Base-by-base conservation (phyloP, 2,888 invertebrate genomes). In the Rapana venosa region DNA sequence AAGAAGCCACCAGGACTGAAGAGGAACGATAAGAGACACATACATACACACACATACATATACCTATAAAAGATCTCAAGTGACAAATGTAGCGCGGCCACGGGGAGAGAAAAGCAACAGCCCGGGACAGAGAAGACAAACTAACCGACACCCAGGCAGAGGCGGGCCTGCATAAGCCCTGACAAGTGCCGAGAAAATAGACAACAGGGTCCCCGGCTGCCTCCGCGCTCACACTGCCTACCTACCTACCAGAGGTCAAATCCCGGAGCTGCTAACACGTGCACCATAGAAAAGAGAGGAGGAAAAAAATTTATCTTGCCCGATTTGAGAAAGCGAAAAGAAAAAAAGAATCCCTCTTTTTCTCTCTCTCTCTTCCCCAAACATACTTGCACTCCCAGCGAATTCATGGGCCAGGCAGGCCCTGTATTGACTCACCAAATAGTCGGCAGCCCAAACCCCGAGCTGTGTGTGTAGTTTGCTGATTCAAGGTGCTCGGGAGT, bases 361-460 rank as follows among this genome's bases (percentile, higher is more conserved):
- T 85, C 85, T 30, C 11, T 26, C 84, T 26, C 85, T 15, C 22
- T 61, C 74, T 1, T 13, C 74, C 2, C 74, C 1, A 26, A 17
- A 13, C 74, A 74, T 26, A n/a, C 30, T 61, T 74, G 74, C 47
- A 47, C n/a, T 74, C 4, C n/a, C 74, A 26, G n/a, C n/a, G 26
- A 74, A 22, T 74, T 22, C 11, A 22, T 17, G 4, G 74, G n/a
- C 4, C n/a, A n/a, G 74, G 74, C 13, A 61, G n/a, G 30, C n/a
- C n/a, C 26, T 1, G 74, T 88, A 88, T 88, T 88, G 88, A 88
- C 88, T 61, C 70, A 84, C 36, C n/a, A 88, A 88, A 88, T 84
- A 88, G 58, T 66, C 47, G 47, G 70, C n/a, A 66, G 47, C 66
- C 22, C 83, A 61, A 81, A 88, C 84, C 84, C n/a, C 70, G 88